These are phyloP conservation scores for Amblyopsis hoosieri DNA, from an alignment of 2,797 vertebrate genomes.

Conservation along the genomic window DNA sequence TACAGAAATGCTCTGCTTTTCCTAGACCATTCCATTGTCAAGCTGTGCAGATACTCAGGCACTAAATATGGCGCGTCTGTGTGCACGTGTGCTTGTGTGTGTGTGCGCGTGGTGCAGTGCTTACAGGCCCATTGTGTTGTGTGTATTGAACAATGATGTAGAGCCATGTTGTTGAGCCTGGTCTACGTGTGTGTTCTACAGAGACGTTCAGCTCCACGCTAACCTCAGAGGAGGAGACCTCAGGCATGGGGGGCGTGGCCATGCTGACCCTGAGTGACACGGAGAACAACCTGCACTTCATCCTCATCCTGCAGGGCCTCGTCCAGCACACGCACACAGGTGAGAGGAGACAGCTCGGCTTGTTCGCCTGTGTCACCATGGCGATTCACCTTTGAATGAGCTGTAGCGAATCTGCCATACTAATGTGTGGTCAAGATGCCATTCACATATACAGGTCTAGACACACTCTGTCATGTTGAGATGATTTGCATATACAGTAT, in stretches of 20 bases:
- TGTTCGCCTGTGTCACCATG: too few relatives aligned
- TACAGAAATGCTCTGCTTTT: slow-evolving; percentile 24
- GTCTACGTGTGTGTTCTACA: slow-evolving; percentile 49
- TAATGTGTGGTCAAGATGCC: too few relatives aligned
- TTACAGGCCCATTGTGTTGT: neutral
- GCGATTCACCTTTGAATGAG: too few relatives aligned
- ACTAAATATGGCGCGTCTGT: slow-evolving; percentile 4
- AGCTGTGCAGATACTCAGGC: slow-evolving; percentile 29
- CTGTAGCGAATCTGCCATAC: too few relatives aligned
- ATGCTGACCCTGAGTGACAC: slow-evolving; percentile 92
- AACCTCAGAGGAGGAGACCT: slow-evolving; percentile 77
- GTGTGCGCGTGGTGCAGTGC: neutral
- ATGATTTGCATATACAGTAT: too few relatives aligned
- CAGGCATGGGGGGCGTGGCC: slow-evolving; percentile 86
- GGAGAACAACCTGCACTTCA: slow-evolving; percentile 94
- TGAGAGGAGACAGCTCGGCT: slow-evolving; percentile 49
- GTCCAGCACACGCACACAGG: slow-evolving; percentile 73
- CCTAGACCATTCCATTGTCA: slow-evolving; percentile 10
- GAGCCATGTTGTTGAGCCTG: too few relatives aligned
- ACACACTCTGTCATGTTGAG: too few relatives aligned
- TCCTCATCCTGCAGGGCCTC: slow-evolving; percentile 89
- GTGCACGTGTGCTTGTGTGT: neutral
- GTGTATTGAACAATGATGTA: too few relatives aligned
- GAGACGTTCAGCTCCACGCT: slow-evolving; percentile 92
- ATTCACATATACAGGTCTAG: too few relatives aligned